A percentile compares a stretch with the other conserved stretches of the same genome.
These are phyloP conservation scores for Amaurobius ferox DNA, from an alignment of 2,888 invertebrate genomes.

Conservation along the genomic window DNA sequence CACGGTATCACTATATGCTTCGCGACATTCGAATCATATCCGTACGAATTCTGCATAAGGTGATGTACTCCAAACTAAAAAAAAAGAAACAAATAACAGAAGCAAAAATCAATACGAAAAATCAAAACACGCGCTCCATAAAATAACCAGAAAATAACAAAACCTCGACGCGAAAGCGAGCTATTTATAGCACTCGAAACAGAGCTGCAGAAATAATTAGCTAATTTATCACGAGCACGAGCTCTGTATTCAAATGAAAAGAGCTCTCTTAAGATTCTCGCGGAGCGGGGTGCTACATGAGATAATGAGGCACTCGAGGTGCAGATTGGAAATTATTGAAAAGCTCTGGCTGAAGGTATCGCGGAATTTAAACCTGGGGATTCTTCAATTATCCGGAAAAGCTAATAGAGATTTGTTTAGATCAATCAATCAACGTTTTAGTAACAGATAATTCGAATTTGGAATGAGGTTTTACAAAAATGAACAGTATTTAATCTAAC, in stretches of 20 bases:
- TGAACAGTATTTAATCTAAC: too few species aligned
- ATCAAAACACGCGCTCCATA: not conserved
- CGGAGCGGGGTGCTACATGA: not conserved
- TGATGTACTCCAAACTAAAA: too few species aligned
- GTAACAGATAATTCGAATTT: not conserved
- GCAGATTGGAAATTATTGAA: not conserved
- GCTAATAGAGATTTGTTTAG: not conserved
- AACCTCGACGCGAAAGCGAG: not conserved
- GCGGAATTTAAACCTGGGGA: not conserved
- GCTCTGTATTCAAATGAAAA: not conserved
- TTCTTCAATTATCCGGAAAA: not conserved
- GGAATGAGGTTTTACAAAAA: too few species aligned
- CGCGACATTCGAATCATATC: too few species aligned
- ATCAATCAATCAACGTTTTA: not conserved
- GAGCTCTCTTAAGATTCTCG: not conserved
- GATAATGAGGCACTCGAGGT: conserved; percentile 1
- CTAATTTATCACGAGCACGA: conserved; percentile 25
- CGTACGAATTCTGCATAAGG: too few species aligned
- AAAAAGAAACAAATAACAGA: too few species aligned
- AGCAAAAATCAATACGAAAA: not conserved
- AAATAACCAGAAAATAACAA: not conserved
- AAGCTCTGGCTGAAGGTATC: not conserved
- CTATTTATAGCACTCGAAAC: conserved; percentile 49
- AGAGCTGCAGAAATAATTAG: conserved; percentile 36
- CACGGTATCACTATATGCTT: too few species aligned